phyloP scores from a whole-genome alignment of 64 coral and sea anemone genomes.

The Porites australiensis region DNA sequence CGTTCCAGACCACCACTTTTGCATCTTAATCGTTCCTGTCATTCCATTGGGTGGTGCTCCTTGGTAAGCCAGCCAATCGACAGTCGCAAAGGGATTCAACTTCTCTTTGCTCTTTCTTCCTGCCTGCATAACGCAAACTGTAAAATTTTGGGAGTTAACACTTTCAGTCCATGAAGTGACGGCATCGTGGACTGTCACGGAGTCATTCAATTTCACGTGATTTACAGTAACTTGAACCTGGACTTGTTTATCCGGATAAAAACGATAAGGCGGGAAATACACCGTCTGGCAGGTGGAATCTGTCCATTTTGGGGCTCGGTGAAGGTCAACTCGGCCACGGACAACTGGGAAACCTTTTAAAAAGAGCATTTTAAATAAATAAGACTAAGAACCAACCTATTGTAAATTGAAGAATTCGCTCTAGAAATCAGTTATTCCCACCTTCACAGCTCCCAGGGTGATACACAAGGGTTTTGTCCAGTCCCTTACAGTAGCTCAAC shows the following conservation, averaged over 20 bases:
- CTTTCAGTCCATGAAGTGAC: slow-evolving; percentile 45
- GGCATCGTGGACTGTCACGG: slow-evolving; percentile 49
- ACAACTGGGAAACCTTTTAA: slow-evolving; percentile 35
- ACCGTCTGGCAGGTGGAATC: slow-evolving; percentile 17
- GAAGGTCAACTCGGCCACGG: slow-evolving; percentile 24
- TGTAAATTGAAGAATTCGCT: too few relatives aligned
- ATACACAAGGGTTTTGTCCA: slow-evolving; percentile 17
- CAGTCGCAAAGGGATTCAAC: slow-evolving; percentile 46
- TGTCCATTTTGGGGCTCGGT: not conserved
- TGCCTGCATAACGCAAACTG: slow-evolving; percentile 64
- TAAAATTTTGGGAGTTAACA: slow-evolving; percentile 35
- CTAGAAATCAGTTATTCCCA: not conserved
- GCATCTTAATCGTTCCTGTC: slow-evolving; percentile 61
- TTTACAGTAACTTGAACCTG: slow-evolving; percentile 48
- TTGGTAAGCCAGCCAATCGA: slow-evolving; percentile 71
- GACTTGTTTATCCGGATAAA: slow-evolving; percentile 21
- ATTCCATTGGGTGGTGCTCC: slow-evolving; percentile 57
- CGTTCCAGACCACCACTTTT: slow-evolving; percentile 71
- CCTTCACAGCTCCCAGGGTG: slow-evolving; percentile 39
- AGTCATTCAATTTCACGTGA: slow-evolving; percentile 48
- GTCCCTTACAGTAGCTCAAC: slow-evolving; percentile 7
- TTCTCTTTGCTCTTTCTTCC: slow-evolving; percentile 49
- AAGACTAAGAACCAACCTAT: too few relatives aligned
- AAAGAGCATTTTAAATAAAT: not conserved
- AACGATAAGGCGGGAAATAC: not conserved